Evolutionary conservation across 2,888 invertebrate species (phyloP).

Genomic region (Meghimatium bilineatum): DNA sequence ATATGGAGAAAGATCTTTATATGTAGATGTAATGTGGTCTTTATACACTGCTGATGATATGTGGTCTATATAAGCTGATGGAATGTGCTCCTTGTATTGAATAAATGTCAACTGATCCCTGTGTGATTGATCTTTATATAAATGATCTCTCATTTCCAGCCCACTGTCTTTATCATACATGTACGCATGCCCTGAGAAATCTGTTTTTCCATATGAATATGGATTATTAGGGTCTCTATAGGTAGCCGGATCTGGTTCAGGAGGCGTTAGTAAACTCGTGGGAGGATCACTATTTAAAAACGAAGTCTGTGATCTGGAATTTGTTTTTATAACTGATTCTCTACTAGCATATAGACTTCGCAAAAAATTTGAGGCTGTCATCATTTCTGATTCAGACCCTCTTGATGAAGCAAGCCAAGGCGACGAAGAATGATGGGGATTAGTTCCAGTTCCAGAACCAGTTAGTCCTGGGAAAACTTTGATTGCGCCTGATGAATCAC

Average conservation of each 20-base stretch:
- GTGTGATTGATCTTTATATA: conserved; percentile 34
- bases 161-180: conserved; percentile 30
- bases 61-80: conserved; percentile 38
- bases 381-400: conserved; percentile 75
- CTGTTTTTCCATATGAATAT: conserved; percentile 33
- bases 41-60: conserved; percentile 42
- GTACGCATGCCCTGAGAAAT: conserved; percentile 2
- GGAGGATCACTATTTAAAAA: conserved; percentile 52
- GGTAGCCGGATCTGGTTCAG: conserved; percentile 35
- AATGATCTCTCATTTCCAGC: conserved; percentile 14
- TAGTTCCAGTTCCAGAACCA: neutral
- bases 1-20: conserved; percentile 37
- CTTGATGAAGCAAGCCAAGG: conserved; percentile 86
- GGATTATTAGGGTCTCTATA: conserved; percentile 24
- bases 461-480: neutral
- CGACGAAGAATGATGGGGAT: conserved; percentile 73
- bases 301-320: conserved; percentile 77
- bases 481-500: conserved; percentile 1
- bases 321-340: conserved; percentile 94
- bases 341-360: conserved; percentile 94
- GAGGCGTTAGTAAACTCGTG: conserved; percentile 35
- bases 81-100: conserved; percentile 42
- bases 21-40: conserved; percentile 38
- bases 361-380: conserved; percentile 92
- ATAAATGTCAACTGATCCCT: conserved; percentile 35